phyloP scores from a whole-genome alignment of 2,797 vertebrate genomes.

The Limnodromus scolopaceus region DNA sequence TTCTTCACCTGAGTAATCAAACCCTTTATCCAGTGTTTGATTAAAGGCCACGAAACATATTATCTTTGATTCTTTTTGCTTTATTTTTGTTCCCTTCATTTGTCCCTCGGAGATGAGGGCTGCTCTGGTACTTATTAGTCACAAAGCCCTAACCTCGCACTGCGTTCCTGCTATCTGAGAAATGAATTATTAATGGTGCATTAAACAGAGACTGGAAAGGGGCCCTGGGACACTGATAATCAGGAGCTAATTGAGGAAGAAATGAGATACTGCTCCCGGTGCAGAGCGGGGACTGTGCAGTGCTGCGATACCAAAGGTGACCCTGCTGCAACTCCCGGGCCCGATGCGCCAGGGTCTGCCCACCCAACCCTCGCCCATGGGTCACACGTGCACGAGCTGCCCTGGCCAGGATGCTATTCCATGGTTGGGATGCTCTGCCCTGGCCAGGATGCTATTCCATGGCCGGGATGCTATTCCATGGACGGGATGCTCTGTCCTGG shows the following conservation, averaged over 20 bases:
- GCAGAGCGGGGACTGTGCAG: not conserved
- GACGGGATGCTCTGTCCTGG: not conserved
- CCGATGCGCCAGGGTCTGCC: accelerated
- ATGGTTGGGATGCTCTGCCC: not conserved
- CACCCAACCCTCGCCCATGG: accelerated
- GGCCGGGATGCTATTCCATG: not conserved
- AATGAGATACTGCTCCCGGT: conserved; percentile 66
- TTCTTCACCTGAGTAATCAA: conserved; percentile 22
- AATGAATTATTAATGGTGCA: conserved; percentile 78
- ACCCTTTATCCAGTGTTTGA: not conserved
- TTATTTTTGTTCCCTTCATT: conserved; percentile 59
- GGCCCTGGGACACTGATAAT: conserved; percentile 74
- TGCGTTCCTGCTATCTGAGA: conserved; percentile 63
- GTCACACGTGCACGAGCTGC: not conserved
- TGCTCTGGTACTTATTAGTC: conserved; percentile 46
- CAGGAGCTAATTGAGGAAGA: conserved; percentile 77
- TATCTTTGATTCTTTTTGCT: conserved; percentile 39
- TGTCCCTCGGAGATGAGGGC: conserved; percentile 53
- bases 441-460: not conserved
- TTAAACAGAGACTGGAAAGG: conserved; percentile 69
- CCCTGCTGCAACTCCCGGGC: conserved; percentile 12
- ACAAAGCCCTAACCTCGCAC: conserved; percentile 45
- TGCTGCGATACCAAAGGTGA: conserved; percentile 59
- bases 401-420: not conserved
- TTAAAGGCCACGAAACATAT: conserved; percentile 27